These are phyloP conservation scores for Cyprinus carpio DNA, from an alignment of 2,113 vertebrate genomes.

Conservation along the genomic window DNA sequence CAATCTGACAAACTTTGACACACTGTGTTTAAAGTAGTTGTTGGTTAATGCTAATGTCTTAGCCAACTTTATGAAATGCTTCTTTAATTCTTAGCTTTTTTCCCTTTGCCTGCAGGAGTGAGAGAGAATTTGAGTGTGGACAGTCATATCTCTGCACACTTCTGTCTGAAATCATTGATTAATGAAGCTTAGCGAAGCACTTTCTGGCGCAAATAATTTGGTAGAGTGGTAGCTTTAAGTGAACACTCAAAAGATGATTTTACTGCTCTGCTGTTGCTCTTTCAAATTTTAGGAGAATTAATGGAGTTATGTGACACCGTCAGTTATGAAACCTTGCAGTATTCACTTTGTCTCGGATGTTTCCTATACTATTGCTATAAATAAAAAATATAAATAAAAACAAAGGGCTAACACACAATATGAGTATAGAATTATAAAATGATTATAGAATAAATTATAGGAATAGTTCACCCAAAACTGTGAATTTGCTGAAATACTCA, in stretches of 20 bases:
- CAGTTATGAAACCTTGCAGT: not conserved
- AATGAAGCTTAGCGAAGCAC: constrained; percentile 33
- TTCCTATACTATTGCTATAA: not conserved
- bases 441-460: no score
- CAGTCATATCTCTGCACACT: constrained; percentile 32
- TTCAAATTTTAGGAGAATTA: not conserved
- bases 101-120: not conserved
- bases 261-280: not conserved
- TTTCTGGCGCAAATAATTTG: constrained; percentile 32
- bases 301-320: not conserved
- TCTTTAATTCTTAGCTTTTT: constrained; percentile 27
- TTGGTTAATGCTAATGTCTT: not conserved
- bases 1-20: not conserved
- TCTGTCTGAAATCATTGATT: constrained; percentile 25
- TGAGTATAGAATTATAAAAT: not conserved
- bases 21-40: not conserved
- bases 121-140: not conserved
- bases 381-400: not conserved
- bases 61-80: not conserved
- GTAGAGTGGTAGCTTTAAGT: not conserved
- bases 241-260: not conserved
- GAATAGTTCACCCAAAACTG: no score
- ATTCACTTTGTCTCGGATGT: not conserved
- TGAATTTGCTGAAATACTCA: no score
- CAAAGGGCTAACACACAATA: not conserved